Base-by-base conservation (phyloP, 2,113 vertebrate species). In the Rhinopithecus roxellana region DNA sequence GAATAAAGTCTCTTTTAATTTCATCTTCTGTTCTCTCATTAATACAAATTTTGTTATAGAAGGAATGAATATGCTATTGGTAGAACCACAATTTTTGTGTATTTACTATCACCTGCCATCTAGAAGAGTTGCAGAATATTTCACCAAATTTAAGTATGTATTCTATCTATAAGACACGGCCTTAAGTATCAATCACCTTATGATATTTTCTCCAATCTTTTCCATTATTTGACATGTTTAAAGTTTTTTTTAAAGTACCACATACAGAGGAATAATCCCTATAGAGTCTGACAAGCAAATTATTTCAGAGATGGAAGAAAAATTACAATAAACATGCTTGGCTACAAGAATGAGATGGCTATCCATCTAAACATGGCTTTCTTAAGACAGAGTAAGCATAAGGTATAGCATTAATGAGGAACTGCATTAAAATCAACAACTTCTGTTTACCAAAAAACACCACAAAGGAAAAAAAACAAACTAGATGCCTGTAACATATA, bases 391-490 rank as follows among this genome's bases (percentile, higher is more conserved):
- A 92, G 12, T 57, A 70, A 74, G 12, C 48, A 91, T 72, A 59
- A 85, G 89, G 9, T 55, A 64, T 13, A 92, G 43, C 16, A n/a
- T 50, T 93, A 92, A 77, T 74, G 59, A 96, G 43, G 84, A 90
- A 89, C 32, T 69, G 50, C 35, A 90, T 80, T 84, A 88, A 96
- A 95, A 92, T 79, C 40, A 94, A 81, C n/a, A 94, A 85, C 27
- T 72, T 85, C 43, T 81, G 64, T 50, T 94, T 23, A 74, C 83
- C 61, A 88, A 93, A 92, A 88, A 79, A 70, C 1, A 93, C 59
- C 61, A 64, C 2, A 13, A 83, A 90, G n/a, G 50, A 78, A 78
- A 89, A 93, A 95, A 75, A 93, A 23, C 8, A 85, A 84, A 72
- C 45, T 69, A 81, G 50, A 90, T 75, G 5, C 17, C 59, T 61